Conservation (phyloP, 2,797 vertebrate species). For the Loris lydekkerianus region DNA sequence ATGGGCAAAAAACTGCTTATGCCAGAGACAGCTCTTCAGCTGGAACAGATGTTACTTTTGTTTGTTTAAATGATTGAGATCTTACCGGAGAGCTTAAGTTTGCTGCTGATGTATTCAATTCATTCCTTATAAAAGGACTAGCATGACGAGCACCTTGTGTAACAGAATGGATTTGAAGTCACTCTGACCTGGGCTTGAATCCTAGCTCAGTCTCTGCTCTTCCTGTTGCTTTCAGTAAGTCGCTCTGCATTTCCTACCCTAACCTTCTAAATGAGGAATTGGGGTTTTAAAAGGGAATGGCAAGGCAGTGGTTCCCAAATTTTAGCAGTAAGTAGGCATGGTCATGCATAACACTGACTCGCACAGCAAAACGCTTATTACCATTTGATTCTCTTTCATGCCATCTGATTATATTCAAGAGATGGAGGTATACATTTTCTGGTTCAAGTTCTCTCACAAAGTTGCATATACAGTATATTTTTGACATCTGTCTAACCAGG, state of each 20-base stretch:
- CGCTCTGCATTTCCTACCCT: not conserved
- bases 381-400: not conserved
- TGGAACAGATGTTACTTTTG: conserved; percentile 62
- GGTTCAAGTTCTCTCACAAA: not conserved
- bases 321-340: not conserved
- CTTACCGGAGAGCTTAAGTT: conserved; percentile 10
- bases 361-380: not conserved
- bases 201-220: not conserved
- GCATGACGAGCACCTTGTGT: not conserved
- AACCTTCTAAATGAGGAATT: conserved; percentile 4
- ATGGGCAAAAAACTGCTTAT: conserved; percentile 10
- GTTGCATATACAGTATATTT: not conserved
- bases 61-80: not conserved
- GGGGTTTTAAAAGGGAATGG: not conserved
- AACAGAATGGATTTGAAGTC: not conserved
- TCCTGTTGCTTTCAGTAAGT: conserved; percentile 2
- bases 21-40: conserved; percentile 5
- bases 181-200: not conserved
- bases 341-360: not conserved
- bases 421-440: not conserved
- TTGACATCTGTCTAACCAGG: not conserved
- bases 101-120: not conserved
- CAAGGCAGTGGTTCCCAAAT: not conserved
- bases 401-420: not conserved
- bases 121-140: not conserved